Conservation (phyloP, 2,113 vertebrate species). For the Peromyscus maniculatus region DNA sequence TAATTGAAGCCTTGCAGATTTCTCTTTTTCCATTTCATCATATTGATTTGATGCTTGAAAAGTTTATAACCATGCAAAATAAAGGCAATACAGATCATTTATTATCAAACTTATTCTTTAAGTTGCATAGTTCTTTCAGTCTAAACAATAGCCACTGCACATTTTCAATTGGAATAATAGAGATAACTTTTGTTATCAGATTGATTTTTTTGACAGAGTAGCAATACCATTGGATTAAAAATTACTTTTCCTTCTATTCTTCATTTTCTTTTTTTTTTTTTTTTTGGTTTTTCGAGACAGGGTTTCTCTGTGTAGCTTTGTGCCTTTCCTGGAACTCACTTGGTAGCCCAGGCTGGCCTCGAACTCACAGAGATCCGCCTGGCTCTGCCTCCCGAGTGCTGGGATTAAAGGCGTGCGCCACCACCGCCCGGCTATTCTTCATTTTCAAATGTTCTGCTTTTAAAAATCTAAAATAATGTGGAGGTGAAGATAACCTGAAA, state of each 20-base stretch:
- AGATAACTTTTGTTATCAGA: background rate
- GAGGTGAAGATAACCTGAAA: background rate
- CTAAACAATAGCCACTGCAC: background rate
- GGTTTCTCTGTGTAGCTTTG: too few species aligned
- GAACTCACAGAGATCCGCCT: too few species aligned
- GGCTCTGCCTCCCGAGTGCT: too few species aligned
- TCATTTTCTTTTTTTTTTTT: too few species aligned
- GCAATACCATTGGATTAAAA: background rate
- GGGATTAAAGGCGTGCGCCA: too few species aligned
- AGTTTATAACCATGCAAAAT: background rate
- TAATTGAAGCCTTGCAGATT: background rate
- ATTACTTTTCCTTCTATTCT: background rate
- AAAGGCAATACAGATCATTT: background rate
- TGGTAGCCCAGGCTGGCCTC: too few species aligned
- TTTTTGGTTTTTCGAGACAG: too few species aligned
- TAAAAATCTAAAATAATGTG: background rate
- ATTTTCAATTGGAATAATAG: background rate
- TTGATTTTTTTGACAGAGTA: slow-evolving; percentile 2
- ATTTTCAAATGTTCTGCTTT: background rate
- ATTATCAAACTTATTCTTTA: background rate
- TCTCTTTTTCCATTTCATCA: background rate
- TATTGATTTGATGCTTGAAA: background rate
- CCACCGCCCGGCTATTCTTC: too few species aligned
- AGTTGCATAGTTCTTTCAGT: background rate
- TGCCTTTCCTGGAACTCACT: too few species aligned